Conservation (phyloP, 1,140 invertebrate genomes). For the Conus ventricosus region DNA sequence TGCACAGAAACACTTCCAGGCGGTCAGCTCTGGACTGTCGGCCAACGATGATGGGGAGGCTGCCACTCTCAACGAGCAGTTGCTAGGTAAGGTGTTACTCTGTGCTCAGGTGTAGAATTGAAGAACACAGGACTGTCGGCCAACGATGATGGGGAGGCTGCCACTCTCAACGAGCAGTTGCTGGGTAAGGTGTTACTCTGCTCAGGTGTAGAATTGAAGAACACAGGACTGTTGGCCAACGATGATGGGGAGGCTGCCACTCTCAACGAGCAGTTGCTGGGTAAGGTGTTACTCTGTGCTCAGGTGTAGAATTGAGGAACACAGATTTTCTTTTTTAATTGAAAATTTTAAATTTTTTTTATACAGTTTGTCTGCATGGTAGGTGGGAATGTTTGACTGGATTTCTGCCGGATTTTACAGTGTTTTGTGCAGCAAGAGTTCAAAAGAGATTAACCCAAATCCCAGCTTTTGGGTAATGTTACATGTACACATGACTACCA, state of each 20-base stretch:
- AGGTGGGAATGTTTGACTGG: no score
- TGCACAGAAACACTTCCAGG: constrained; percentile 88
- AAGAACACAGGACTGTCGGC: constrained; percentile 79
- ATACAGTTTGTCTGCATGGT: no score
- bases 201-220: no score
- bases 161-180: constrained; percentile 92
- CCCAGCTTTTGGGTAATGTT: no score
- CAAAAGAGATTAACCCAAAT: no score
- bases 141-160: constrained; percentile 86
- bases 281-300: constrained; percentile 78
- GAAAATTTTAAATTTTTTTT: constrained; percentile 9
- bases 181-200: constrained; percentile 82
- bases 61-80: constrained; percentile 91
- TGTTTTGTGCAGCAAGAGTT: no score
- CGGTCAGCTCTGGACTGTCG: constrained; percentile 87
- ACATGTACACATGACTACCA: no score
- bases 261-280: constrained; percentile 91
- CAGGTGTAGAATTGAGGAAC: no score
- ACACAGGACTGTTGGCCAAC: constrained; percentile 87
- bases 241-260: constrained; percentile 90
- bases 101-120: no score
- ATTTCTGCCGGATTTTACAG: no score
- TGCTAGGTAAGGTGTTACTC: constrained; percentile 81
- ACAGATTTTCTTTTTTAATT: no score
- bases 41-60: constrained; percentile 87